phyloP scores from a whole-genome alignment of 1,140 invertebrate genomes.

The Amyelois transitella region DNA sequence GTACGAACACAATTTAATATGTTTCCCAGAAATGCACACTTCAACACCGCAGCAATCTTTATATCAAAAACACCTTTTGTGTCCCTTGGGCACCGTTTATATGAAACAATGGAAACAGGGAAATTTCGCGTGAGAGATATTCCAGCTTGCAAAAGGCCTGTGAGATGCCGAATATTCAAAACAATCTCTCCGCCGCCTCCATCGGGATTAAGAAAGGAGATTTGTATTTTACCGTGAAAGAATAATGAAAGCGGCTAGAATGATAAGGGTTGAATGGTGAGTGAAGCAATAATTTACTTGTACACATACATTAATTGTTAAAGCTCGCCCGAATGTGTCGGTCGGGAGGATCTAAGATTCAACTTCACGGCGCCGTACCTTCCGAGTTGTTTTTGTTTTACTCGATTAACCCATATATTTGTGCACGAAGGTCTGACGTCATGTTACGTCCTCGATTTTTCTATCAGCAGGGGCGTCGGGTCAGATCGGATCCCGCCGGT shows the following conservation, averaged over 20 bases:
- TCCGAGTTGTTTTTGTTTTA: constrained; percentile 48
- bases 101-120: constrained; percentile 21
- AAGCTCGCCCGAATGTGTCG: background rate
- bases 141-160: constrained; percentile 13
- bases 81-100: constrained; percentile 18
- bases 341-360: background rate
- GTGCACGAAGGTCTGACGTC: constrained; percentile 64
- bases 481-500: constrained; percentile 59
- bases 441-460: constrained; percentile 70
- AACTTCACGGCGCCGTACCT: background rate
- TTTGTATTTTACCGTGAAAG: constrained; percentile 34
- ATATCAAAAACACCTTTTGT: constrained; percentile 23
- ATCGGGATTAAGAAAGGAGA: constrained; percentile 36
- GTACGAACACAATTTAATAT: background rate
- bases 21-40: background rate
- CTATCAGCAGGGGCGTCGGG: constrained; percentile 63
- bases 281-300: constrained; percentile 21
- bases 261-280: constrained; percentile 27
- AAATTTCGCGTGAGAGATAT: constrained; percentile 21
- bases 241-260: constrained; percentile 31
- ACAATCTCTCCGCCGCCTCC: constrained; percentile 28
- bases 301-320: constrained; percentile 2
- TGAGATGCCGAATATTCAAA: constrained; percentile 34
- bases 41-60: constrained; percentile 25
- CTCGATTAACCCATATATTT: constrained; percentile 63